Conservation (phyloP, 2,113 vertebrate species). For the Lipophrys pholis region DNA sequence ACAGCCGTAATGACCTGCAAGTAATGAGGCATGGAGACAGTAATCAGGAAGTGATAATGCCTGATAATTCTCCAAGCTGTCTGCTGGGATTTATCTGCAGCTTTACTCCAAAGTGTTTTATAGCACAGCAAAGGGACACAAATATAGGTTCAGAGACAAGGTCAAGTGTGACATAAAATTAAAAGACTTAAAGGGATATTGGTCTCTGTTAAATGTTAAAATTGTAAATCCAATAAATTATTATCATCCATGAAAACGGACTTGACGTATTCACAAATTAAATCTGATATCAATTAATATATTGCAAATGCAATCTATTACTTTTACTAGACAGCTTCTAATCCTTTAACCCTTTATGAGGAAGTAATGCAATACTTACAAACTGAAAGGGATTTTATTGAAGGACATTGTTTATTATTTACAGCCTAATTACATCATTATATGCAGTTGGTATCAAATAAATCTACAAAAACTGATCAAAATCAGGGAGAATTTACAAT, state of each 20-base stretch:
- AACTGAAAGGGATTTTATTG: too few species aligned
- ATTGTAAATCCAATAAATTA: too few species aligned
- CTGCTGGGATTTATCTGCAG: conserved; percentile 38
- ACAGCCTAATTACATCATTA: too few species aligned
- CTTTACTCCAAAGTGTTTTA: conserved; percentile 7
- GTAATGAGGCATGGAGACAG: conserved; percentile 56
- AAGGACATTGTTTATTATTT: too few species aligned
- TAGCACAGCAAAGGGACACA: conserved; percentile 37
- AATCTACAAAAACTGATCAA: too few species aligned
- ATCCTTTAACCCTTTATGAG: not conserved
- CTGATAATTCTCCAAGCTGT: conserved; percentile 60
- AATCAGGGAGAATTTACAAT: too few species aligned
- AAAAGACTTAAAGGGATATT: not conserved
- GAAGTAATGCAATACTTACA: too few species aligned
- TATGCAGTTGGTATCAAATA: too few species aligned
- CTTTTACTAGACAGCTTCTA: not conserved
- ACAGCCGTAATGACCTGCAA: conserved; percentile 92
- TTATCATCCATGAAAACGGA: too few species aligned
- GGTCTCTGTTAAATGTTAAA: not conserved
- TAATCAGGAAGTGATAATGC: conserved; percentile 61
- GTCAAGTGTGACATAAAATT: not conserved
- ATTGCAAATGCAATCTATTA: not conserved
- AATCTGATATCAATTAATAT: not conserved
- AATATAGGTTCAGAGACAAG: conserved; percentile 1
- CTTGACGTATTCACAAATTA: too few species aligned